Evolutionary conservation across 1,140 invertebrate genomes (phyloP).

Genomic region (Drosophila bifasciata): DNA sequence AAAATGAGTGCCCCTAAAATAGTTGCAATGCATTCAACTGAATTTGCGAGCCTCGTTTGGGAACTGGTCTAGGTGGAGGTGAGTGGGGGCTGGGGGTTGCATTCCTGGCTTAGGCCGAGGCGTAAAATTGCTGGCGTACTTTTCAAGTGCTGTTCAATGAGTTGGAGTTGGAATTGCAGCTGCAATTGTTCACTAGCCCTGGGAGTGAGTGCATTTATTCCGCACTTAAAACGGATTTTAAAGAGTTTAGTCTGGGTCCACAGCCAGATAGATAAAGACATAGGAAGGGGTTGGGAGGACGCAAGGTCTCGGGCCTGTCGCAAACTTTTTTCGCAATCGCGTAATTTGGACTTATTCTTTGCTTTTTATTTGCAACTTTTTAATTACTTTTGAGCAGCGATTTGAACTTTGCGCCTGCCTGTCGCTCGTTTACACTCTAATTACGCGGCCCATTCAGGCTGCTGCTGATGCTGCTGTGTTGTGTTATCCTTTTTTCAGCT

Average conservation of each 20-base stretch:
- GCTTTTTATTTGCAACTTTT: slow-evolving; percentile 70
- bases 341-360: slow-evolving; percentile 69
- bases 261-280: slow-evolving; percentile 1
- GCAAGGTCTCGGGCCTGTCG: background rate
- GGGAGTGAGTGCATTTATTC: slow-evolving; percentile 3
- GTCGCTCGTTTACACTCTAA: slow-evolving; percentile 67
- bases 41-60: slow-evolving; percentile 24
- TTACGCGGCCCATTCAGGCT: slow-evolving; percentile 67
- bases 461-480: slow-evolving; percentile 42
- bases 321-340: slow-evolving; percentile 55
- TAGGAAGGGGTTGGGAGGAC: background rate
- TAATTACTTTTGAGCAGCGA: slow-evolving; percentile 81
- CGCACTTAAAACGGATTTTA: slow-evolving; percentile 16
- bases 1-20: slow-evolving; percentile 58
- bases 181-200: slow-evolving; percentile 21
- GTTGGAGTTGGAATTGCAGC: slow-evolving; percentile 43
- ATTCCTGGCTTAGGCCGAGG: slow-evolving; percentile 41
- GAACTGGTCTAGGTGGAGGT: slow-evolving; percentile 17
- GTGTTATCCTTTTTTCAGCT: slow-evolving; percentile 41
- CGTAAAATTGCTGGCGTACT: slow-evolving; percentile 42
- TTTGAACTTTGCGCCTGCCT: slow-evolving; percentile 70
- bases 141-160: slow-evolving; percentile 56
- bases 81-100: background rate
- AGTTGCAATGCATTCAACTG: slow-evolving; percentile 53
- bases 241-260: slow-evolving; percentile 8